Evolutionary conservation across 2,888 invertebrate species (phyloP).

Genomic region (Chydorus sphaericus): DNA sequence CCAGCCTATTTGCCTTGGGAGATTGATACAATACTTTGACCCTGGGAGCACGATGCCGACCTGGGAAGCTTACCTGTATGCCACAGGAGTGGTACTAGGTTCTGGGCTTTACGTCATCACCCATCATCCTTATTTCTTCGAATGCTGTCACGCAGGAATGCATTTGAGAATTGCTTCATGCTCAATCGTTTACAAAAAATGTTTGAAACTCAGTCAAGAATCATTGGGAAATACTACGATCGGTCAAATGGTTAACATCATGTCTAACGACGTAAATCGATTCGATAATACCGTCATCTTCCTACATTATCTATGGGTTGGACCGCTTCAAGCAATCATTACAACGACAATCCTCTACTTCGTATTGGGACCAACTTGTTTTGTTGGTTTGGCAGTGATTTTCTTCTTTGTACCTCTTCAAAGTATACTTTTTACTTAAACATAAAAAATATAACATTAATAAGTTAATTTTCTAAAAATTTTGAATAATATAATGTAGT

Average conservation of each 20-base stretch:
- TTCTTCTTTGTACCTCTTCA: constrained; percentile 71
- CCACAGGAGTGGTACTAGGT: constrained; percentile 52
- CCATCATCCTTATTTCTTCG: constrained; percentile 79
- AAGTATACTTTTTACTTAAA: constrained; percentile 36
- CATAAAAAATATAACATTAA: not conserved
- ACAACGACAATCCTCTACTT: constrained; percentile 65
- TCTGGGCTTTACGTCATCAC: constrained; percentile 58
- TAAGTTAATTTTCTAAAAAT: no score
- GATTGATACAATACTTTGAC: constrained; percentile 48
- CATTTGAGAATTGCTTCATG: constrained; percentile 65
- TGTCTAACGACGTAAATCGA: constrained; percentile 86
- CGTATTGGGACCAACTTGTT: constrained; percentile 49
- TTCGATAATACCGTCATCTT: constrained; percentile 83
- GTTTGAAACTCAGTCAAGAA: constrained; percentile 57
- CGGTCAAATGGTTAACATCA: constrained; percentile 85
- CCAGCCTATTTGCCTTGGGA: constrained; percentile 49
- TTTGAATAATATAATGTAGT: no score
- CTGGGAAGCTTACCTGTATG: constrained; percentile 56
- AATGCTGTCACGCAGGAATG: constrained; percentile 55
- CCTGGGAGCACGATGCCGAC: constrained; percentile 33
- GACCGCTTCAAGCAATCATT: constrained; percentile 64
- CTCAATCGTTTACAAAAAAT: constrained; percentile 69
- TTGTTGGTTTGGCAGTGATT: constrained; percentile 64
- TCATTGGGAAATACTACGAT: constrained; percentile 74
- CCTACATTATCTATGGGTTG: constrained; percentile 82